A percentile compares a stretch with the other conserved stretches of the same genome.
phyloP scores from a whole-genome alignment of 2,113 vertebrate genomes.

The Panthera leo region DNA sequence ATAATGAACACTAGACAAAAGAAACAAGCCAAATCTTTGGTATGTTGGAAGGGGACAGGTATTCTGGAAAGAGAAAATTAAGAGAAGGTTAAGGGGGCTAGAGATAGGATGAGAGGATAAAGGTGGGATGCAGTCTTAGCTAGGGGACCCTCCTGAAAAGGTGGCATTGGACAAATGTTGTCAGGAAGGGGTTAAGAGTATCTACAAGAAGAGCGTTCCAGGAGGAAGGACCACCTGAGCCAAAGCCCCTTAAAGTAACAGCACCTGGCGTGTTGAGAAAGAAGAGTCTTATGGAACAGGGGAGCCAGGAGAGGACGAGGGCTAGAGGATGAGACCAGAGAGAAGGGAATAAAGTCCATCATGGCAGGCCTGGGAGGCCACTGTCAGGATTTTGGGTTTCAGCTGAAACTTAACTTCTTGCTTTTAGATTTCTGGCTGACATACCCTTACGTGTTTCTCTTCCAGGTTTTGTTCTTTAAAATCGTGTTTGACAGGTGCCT shows the following conservation, averaged over 20 bases:
- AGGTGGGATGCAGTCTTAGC: no score
- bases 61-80: neutral
- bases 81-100: accelerated
- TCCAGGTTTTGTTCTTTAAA: neutral
- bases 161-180: neutral
- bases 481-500: neutral
- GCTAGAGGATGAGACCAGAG: neutral
- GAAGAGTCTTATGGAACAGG: neutral
- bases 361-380: neutral
- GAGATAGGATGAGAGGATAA: neutral
- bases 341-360: no score
- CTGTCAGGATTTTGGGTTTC: neutral
- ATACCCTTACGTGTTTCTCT: neutral
- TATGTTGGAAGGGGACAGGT: neutral
- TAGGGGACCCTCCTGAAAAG: neutral
- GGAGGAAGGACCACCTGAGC: neutral
- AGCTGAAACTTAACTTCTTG: neutral
- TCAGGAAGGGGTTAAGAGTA: neutral
- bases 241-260: neutral
- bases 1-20: neutral
- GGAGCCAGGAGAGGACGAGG: neutral
- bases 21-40: neutral
- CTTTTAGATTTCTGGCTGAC: neutral
- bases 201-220: neutral
- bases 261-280: neutral